Conservation (phyloP, 2,888 invertebrate species). For the Xylophagus ater region DNA sequence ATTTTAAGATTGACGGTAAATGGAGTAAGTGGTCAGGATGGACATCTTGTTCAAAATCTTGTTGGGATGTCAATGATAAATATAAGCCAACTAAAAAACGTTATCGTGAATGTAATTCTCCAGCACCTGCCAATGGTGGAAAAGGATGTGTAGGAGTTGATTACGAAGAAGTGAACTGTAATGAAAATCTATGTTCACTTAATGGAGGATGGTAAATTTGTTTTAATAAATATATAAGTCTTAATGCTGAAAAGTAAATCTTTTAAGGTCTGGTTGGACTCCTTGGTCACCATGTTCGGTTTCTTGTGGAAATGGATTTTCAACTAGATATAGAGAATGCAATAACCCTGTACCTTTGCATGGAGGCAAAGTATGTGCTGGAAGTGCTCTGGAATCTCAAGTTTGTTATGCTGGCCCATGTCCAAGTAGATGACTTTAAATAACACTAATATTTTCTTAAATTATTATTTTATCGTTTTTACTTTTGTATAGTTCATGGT, state of each 20-base stretch:
- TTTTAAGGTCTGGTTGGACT: slow-evolving; percentile 27
- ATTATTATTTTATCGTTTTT: not conserved
- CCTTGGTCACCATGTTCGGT: slow-evolving; percentile 32
- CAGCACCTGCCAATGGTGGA: slow-evolving; percentile 36
- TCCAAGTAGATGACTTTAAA: slow-evolving; percentile 8
- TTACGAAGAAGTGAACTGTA: slow-evolving; percentile 35
- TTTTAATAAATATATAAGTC: slow-evolving; percentile 2
- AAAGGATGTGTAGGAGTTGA: slow-evolving; percentile 33
- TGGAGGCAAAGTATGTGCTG: slow-evolving; percentile 36
- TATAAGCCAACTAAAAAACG: slow-evolving; percentile 32
- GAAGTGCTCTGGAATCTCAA: slow-evolving; percentile 19
- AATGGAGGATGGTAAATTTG: slow-evolving; percentile 33
- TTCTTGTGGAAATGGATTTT: slow-evolving; percentile 31
- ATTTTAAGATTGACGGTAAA: slow-evolving; percentile 27
- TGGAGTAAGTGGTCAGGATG: slow-evolving; percentile 40
- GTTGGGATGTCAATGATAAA: slow-evolving; percentile 25
- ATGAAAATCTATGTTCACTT: slow-evolving; percentile 36
- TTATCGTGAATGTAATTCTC: slow-evolving; percentile 36
- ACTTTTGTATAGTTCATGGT: slow-evolving; percentile 12
- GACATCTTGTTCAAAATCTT: slow-evolving; percentile 38
- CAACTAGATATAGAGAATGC: slow-evolving; percentile 28
- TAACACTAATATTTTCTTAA: not conserved
- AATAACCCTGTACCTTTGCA: slow-evolving; percentile 30
- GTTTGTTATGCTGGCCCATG: slow-evolving; percentile 14
- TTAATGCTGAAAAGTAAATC: not conserved